A percentile compares a stretch with the other conserved stretches of the same genome.
These are phyloP conservation scores for Aphis craccivora DNA, from an alignment of 1,140 invertebrate genomes.

Conservation along the genomic window DNA sequence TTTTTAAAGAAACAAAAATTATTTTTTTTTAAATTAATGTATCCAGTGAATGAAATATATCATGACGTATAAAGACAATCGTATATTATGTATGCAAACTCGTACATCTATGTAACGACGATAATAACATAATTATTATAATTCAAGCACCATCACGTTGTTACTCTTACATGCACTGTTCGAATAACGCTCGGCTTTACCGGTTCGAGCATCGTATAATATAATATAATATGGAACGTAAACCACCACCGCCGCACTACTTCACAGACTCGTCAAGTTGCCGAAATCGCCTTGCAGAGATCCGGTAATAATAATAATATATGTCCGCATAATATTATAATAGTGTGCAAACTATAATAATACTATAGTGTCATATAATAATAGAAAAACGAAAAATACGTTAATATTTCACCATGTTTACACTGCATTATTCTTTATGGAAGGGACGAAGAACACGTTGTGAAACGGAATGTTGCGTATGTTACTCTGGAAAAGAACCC, in stretches of 20 bases:
- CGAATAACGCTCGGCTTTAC: not conserved
- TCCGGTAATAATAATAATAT: not conserved
- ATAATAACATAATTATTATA: not conserved
- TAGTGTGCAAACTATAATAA: not conserved
- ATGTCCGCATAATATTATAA: no score
- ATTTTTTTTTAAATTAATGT: no score
- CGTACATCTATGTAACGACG: no score
- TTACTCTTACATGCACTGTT: not conserved
- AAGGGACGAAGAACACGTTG: not conserved
- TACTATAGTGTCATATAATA: not conserved
- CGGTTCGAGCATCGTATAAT: not conserved
- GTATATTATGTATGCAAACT: not conserved
- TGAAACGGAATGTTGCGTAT: not conserved
- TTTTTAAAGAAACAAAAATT: no score
- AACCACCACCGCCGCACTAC: not conserved
- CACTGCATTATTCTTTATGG: no score
- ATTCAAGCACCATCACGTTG: not conserved
- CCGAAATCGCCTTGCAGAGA: not conserved
- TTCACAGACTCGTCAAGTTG: not conserved
- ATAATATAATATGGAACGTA: no score
- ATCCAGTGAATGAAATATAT: no score
- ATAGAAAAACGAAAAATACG: not conserved
- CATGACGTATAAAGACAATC: not conserved
- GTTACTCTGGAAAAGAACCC: not conserved
- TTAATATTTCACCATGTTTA: not conserved